Base-by-base conservation (phyloP, 53 echinoderm and acorn worm genomes). In the Luidia sarsii region DNA sequence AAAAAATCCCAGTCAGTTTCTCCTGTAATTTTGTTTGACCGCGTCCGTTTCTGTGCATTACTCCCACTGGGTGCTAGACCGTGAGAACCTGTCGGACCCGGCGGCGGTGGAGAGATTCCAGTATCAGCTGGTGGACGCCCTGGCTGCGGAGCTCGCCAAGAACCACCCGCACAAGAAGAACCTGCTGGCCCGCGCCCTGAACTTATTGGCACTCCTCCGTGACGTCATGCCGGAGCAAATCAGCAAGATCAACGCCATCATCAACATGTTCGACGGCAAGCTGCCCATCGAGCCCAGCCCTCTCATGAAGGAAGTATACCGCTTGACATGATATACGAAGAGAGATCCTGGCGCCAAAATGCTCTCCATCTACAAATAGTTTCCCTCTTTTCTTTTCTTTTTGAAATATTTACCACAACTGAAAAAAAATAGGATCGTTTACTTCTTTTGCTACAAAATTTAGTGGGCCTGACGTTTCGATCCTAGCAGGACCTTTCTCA, bases 141-240 rank as follows among this genome's bases (percentile, higher is more conserved):
- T 93, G 18, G 65, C 90, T 35, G 46, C 48, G 14, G 90, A 87
- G 63, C 36, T 93, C 22, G 56, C 61, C 70, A 68, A 39, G 35
- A 90, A 87, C 74, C 83, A 83, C 16, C 73, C 84, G 11, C 33
- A 51, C 11, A 77, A 82, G 24, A 31, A 50, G 24, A 85, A 82
- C 55, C 32, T 90, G 16, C 71, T 87, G 18, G 70, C 90, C 32
- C 90, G 81, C n/a, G 30, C 69, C 3, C 61, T 93, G 39, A 79
- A 84, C 50, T 50, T 87, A 18, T 60, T 89, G 7, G 68, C 87
- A 2, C 28, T 80, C 4, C 65, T 93, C 8, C 79, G 93, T 11
- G 50, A 80, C 67, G 60, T 93, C 36, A 90, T 87, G 50, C 89
- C 89, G 2, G 73, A 63, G 22, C 93, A 93, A 30, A 65, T 90